These are phyloP conservation scores for Crypturellus undulatus DNA, from an alignment of 2,113 vertebrate species.

Conservation along the genomic window DNA sequence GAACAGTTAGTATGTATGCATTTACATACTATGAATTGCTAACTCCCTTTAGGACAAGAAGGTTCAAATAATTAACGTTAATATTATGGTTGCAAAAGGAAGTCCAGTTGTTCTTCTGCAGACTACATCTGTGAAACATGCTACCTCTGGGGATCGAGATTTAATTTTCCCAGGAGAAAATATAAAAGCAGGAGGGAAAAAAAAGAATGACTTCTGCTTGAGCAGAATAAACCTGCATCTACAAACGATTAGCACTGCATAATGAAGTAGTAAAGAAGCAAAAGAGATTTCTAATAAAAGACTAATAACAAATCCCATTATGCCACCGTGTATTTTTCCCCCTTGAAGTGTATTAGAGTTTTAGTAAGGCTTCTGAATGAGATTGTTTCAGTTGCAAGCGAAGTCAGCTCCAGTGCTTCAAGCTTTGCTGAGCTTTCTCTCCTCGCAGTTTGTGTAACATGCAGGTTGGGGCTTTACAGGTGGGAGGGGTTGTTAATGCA, in stretches of 20 bases:
- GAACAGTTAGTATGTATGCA: constrained; percentile 31
- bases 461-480: constrained; percentile 37
- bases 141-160: constrained; percentile 64
- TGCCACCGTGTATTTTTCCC: constrained; percentile 31
- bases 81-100: constrained; percentile 56
- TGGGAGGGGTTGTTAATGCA: constrained; percentile 42
- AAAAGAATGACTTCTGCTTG: constrained; percentile 60
- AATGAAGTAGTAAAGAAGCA: constrained; percentile 73
- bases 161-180: constrained; percentile 71
- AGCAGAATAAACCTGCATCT: constrained; percentile 62
- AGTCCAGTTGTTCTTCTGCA: constrained; percentile 67
- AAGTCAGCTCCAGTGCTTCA: constrained; percentile 45
- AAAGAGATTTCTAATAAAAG: constrained; percentile 75
- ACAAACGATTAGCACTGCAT: constrained; percentile 68
- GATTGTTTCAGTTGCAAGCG: constrained; percentile 21
- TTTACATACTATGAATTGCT: constrained; percentile 58
- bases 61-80: constrained; percentile 66
- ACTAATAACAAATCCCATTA: constrained; percentile 77
- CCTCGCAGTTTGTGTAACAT: constrained; percentile 21
- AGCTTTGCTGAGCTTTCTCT: constrained; percentile 6
- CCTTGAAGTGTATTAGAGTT: constrained; percentile 53
- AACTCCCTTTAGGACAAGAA: constrained; percentile 43
- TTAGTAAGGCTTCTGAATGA: constrained; percentile 48
- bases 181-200: constrained; percentile 55
- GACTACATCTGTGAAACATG: constrained; percentile 59